Evolutionary conservation across 2,888 invertebrate species (phyloP).

Genomic region (Cephus sareptanus): DNA sequence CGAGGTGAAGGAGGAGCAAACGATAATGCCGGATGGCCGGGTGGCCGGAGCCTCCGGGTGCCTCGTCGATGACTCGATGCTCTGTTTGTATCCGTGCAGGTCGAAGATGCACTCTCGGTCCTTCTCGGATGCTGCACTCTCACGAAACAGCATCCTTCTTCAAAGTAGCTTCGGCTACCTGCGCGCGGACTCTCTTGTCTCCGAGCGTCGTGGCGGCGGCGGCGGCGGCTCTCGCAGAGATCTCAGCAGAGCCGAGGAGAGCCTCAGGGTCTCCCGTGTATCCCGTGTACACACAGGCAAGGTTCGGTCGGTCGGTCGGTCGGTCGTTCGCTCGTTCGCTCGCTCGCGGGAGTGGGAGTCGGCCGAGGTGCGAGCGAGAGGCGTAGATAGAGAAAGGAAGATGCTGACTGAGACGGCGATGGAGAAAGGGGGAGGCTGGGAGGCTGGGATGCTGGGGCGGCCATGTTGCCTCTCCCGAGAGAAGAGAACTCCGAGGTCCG

Average conservation of each 20-base stretch:
- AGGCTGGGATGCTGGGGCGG: constrained; percentile 71
- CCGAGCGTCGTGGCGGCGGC: background rate
- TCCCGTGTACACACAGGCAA: background rate
- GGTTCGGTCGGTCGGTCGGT: too few relatives aligned
- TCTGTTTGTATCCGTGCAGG: constrained; percentile 51
- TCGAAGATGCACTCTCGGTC: constrained; percentile 22
- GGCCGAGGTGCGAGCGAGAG: constrained; percentile 48
- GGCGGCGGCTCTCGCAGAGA: background rate
- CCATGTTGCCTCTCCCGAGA: constrained; percentile 77
- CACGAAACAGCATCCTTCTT: constrained; percentile 21
- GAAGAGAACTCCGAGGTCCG: constrained; percentile 55
- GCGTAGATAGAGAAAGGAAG: constrained; percentile 58
- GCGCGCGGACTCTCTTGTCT: constrained; percentile 38
- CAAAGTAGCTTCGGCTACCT: constrained; percentile 47
- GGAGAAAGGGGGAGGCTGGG: constrained; percentile 42
- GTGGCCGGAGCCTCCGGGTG: constrained; percentile 44
- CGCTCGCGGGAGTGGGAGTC: constrained; percentile 21
- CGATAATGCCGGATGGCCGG: constrained; percentile 57
- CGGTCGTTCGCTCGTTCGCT: background rate
- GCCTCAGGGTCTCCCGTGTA: constrained; percentile 9
- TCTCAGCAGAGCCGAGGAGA: constrained; percentile 19
- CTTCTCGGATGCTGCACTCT: constrained; percentile 17
- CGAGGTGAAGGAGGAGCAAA: constrained; percentile 7
- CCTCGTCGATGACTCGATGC: constrained; percentile 57
- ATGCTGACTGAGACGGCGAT: constrained; percentile 40